Base-by-base conservation (phyloP, 1,140 invertebrate species). In the Mamestra configurata region DNA sequence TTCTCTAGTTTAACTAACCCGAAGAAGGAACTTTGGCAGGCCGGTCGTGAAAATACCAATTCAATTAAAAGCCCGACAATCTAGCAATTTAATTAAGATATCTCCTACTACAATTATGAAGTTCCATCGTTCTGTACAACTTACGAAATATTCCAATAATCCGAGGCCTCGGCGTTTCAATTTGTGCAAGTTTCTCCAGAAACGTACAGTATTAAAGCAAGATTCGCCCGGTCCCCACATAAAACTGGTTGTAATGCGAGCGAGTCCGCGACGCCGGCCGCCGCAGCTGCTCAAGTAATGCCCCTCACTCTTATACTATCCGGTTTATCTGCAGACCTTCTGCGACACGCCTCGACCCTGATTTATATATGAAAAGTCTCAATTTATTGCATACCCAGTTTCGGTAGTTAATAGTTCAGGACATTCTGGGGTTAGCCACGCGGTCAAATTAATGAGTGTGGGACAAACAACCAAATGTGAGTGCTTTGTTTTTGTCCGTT, bases 361-460 rank as follows among this genome's bases (percentile, higher is more conserved):
- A 91, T 90, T 91, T 91, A 91, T 88, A 89, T 88, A 88, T 87
- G 83, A 86, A 90, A 89, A 91, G 72, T 88, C 82, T 81, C 64
- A 88, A 89, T 89, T 89, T 89, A 91, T 88, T 83, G 84, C 80
- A 78, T 80, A 77, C 76, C 79, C 84, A 66, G 82, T 82, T 84
- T 83, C 77, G 79, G 80, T 86, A 84, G 88, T 90, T 89, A 88
- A 89, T 89, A 87, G 89, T 82, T 82, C 78, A 86, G 88, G 82
- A 86, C 82, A 89, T 88, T 86, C 81, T 84, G 73, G 79, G 88
- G 86, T 85, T 84, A 75, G 66, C 86, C 88, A 79, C 78, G 27
- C 80, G 27, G 84, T 86, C 84, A 83, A 85, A 89, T 87, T 89
- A 89, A 83, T 87, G 82, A 81, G 77, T 61, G 81, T 81, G 77